phyloP scores from a whole-genome alignment of 2,113 vertebrate genomes.

The Eurypyga helias region DNA sequence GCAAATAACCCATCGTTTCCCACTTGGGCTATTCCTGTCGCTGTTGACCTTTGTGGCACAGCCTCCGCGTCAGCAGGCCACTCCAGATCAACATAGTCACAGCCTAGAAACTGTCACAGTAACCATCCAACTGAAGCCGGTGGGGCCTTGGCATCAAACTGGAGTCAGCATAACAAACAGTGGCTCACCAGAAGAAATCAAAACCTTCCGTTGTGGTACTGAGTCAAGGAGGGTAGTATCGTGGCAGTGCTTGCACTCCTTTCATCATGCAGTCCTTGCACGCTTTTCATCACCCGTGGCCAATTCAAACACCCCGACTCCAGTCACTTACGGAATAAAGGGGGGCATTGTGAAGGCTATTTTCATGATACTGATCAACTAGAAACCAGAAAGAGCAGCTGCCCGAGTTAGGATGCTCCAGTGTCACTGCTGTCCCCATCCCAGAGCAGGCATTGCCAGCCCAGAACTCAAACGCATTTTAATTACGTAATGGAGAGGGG shows the following conservation, averaged over 20 bases:
- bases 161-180: neutral
- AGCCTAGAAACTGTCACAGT: neutral
- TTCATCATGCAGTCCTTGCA: neutral
- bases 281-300: neutral
- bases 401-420: rapidly evolving
- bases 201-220: neutral
- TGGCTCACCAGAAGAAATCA: neutral
- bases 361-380: neutral
- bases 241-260: neutral
- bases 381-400: neutral
- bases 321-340: neutral
- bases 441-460: neutral
- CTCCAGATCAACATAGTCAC: neutral
- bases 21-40: neutral
- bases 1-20: neutral
- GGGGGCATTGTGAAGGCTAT: neutral
- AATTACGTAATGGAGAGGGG: neutral
- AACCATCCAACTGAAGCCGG: neutral
- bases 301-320: neutral
- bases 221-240: neutral
- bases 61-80: neutral
- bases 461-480: neutral
- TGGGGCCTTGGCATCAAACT: neutral
- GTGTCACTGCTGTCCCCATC: rapidly evolving
- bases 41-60: neutral